phyloP scores from a whole-genome alignment of 2,113 vertebrate genomes.

The Thalassoma bifasciatum region DNA sequence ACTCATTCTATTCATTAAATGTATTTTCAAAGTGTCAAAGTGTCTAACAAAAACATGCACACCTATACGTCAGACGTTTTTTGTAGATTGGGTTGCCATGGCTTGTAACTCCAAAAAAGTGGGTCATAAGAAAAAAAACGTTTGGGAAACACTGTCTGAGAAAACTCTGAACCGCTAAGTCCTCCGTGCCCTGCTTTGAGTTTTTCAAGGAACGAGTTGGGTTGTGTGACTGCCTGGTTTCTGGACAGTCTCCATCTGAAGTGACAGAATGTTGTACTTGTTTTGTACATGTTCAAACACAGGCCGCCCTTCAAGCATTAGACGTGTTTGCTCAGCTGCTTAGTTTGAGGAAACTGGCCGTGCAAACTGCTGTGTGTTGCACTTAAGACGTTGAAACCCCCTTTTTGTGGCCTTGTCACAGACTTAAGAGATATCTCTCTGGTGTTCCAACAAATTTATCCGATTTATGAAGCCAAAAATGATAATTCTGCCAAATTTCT shows the following conservation, averaged over 20 bases:
- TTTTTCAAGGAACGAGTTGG: slow-evolving; percentile 20
- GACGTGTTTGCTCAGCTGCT: slow-evolving; percentile 39
- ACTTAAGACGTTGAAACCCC: slow-evolving; percentile 3
- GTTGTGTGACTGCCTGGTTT: slow-evolving; percentile 19
- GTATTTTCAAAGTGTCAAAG: no score
- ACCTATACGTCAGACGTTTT: no score
- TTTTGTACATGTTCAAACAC: slow-evolving; percentile 44
- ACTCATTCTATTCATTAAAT: no score
- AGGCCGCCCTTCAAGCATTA: slow-evolving; percentile 26
- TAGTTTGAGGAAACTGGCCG: slow-evolving; percentile 21
- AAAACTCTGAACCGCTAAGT: not conserved
- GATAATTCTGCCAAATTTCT: not conserved
- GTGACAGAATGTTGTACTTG: slow-evolving; percentile 26
- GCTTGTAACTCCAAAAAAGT: no score
- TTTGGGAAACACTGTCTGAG: no score
- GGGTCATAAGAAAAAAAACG: no score
- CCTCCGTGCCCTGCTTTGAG: not conserved
- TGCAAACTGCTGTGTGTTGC: slow-evolving; percentile 15
- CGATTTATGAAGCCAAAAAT: not conserved
- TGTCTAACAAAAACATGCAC: no score
- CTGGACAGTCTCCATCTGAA: slow-evolving; percentile 22
- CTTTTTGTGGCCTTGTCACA: not conserved
- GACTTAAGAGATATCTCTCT: not conserved
- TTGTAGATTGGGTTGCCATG: no score
- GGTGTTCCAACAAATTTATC: not conserved